Evolutionary conservation across 2,113 vertebrate genomes (phyloP).

Genomic region (Cyrtonyx montezumae): DNA sequence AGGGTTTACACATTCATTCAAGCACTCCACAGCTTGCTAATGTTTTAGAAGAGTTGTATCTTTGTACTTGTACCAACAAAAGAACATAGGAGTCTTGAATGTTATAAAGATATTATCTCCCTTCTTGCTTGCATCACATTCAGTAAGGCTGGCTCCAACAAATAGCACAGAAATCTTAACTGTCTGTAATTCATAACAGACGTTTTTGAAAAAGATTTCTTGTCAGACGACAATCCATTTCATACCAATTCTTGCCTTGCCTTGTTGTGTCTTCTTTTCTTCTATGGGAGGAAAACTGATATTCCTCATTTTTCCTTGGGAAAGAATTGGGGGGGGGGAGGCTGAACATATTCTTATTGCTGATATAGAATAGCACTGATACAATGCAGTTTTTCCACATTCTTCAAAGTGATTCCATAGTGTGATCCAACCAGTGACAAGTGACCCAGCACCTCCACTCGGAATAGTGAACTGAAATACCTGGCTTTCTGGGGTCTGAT

Average conservation of each 20-base stretch:
- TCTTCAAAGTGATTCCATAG: conserved; percentile 36
- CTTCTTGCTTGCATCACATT: background rate
- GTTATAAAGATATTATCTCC: background rate
- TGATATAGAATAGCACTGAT: conserved; percentile 10
- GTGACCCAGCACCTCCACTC: conserved; percentile 28
- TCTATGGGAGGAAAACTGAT: background rate
- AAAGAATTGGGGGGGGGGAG: too few species aligned
- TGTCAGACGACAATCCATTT: background rate
- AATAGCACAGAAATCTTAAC: conserved; percentile 9
- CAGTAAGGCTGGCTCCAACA: conserved; percentile 9
- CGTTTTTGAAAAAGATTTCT: conserved; percentile 7
- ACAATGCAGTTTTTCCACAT: conserved; percentile 29
- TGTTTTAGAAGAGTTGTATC: background rate
- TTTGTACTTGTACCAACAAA: conserved; percentile 22
- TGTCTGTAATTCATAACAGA: background rate
- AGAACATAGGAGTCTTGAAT: background rate
- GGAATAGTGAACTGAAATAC: conserved; percentile 50
- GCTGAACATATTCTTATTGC: background rate
- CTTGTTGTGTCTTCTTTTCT: background rate
- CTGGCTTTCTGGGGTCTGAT: conserved; percentile 48
- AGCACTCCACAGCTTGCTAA: background rate
- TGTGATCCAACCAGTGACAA: conserved; percentile 54
- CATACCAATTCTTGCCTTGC: conserved; percentile 2
- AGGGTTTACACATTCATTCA: background rate
- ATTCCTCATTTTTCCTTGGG: too few species aligned